Evolutionary conservation across 1,140 invertebrate species (phyloP), one percentile per base, ranked within the genome.

Genomic region (Medauroidea extradentata): DNA sequence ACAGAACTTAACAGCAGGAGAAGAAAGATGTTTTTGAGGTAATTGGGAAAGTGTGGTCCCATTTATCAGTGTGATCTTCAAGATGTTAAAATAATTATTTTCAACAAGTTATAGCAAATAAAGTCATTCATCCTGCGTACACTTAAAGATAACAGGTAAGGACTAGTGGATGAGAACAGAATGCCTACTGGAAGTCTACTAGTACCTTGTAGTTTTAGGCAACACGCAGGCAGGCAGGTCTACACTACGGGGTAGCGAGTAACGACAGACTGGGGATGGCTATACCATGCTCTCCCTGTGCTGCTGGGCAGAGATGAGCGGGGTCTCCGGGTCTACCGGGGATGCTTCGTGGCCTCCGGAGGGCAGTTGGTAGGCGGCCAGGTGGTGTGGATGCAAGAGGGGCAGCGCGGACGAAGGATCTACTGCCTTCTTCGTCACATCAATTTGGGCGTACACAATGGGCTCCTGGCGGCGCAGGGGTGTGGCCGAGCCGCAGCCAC

Each of bases 371-470:
- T 29, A 18, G 11, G 42, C 57, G 19, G 59, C 61, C 50, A 66
- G 54, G 63, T 69, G 68, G 27, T 65, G 68, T 50, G 66, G 69
- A 34, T 68, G 68, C 57, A 67, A 61, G 38, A 61, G 52, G 18
- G 64, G 66, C 19, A 59, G 29, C 23, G 57, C 25, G 16, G 57
- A 18, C 16, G 53, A 23, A 24, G 53, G 21, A 7, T 44, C 21
- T 8, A 9, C 29, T n/a, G 9, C 39, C 52, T 65, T 66, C 57
- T 64, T 66, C 11, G 71, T 66, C 57, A 73, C 73, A 63, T 78
- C 76, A 58, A 84, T 81, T 73, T 83, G 82, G 61, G 82, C 81
- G 70, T 84, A 83, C 67, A 84, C 81, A 58, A 79, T 81, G 60
- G 81, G 79, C 62, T 83, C 81, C 63, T 71, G 67, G 63, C 78